phyloP scores from a whole-genome alignment of 2,797 vertebrate species.

The Spea hammondii region DNA sequence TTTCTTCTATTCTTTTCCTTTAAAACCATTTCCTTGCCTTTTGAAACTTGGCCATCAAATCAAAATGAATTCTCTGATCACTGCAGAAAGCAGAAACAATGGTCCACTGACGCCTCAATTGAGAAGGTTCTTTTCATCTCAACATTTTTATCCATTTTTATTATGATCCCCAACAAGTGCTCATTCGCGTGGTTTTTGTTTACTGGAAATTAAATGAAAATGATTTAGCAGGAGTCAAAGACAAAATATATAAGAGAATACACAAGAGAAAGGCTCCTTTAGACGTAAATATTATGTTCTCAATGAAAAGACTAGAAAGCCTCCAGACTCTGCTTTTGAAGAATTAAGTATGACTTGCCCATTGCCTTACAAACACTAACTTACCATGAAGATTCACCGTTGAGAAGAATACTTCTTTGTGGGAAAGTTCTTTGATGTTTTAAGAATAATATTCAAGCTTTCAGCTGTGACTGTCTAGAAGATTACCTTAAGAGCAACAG shows the following conservation, averaged over 20 bases:
- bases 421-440: conserved; percentile 91
- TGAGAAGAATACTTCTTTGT: conserved; percentile 97
- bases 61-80: conserved; percentile 79
- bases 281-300: conserved; percentile 94
- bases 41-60: conserved; percentile 77
- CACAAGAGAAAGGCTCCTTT: conserved; percentile 83
- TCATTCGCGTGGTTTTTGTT: conserved; percentile 78
- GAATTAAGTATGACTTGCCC: conserved; percentile 96
- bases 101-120: conserved; percentile 73
- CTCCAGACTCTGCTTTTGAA: conserved; percentile 89
- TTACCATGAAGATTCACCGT: conserved; percentile 99
- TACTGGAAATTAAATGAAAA: conserved; percentile 79
- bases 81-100: conserved; percentile 78
- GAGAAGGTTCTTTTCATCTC: conserved; percentile 71
- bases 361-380: conserved; percentile 99
- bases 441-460: conserved; percentile 86
- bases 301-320: conserved; percentile 86
- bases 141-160: conserved; percentile 77
- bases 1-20: conserved; percentile 80
- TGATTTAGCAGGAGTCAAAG: conserved; percentile 74
- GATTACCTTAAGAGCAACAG: conserved; percentile 84
- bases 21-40: conserved; percentile 82
- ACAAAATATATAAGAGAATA: conserved; percentile 79
- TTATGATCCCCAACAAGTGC: conserved; percentile 76
- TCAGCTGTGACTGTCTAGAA: conserved; percentile 85